Evolutionary conservation across 2,888 invertebrate genomes (phyloP).

Genomic region (Silvanus unidentatus): DNA sequence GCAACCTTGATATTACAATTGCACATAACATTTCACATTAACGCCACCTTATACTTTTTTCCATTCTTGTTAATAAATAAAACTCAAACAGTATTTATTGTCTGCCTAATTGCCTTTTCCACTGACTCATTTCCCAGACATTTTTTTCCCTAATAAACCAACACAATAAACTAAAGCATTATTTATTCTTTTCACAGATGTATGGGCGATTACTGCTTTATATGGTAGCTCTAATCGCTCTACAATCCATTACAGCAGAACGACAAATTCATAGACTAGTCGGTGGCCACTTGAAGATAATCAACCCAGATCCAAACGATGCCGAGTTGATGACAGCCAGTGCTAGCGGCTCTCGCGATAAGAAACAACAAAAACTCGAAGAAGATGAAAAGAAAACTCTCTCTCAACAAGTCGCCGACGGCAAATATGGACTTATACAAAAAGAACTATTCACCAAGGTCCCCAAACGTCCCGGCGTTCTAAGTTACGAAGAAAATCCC

Average conservation of each 20-base stretch:
- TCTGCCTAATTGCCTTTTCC: too few species aligned
- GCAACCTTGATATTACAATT: conserved; percentile 7
- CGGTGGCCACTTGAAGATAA: conserved; percentile 57
- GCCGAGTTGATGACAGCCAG: conserved; percentile 28
- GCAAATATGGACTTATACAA: conserved; percentile 84
- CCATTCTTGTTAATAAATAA: too few species aligned
- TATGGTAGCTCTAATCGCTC: conserved; percentile 14
- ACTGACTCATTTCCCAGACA: too few species aligned
- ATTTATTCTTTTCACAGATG: conserved; percentile 16
- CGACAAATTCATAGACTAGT: conserved; percentile 59
- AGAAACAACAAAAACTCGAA: conserved; percentile 40
- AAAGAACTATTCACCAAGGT: conserved; percentile 70
- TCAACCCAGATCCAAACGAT: conserved; percentile 40
- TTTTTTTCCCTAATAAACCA: too few species aligned
- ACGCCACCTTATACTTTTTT: not conserved
- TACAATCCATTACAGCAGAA: conserved; percentile 32
- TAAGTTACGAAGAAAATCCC: conserved; percentile 74
- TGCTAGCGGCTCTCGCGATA: conserved; percentile 23
- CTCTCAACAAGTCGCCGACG: conserved; percentile 85
- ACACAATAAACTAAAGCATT: too few species aligned
- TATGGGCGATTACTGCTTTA: conserved; percentile 17
- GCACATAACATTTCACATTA: too few species aligned
- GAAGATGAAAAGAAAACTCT: conserved; percentile 78
- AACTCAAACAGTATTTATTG: too few species aligned
- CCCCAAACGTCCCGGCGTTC: conserved; percentile 68